These are phyloP conservation scores for Drosophila nigritarsus DNA, from an alignment of 2,888 invertebrate genomes.

Conservation along the genomic window DNA sequence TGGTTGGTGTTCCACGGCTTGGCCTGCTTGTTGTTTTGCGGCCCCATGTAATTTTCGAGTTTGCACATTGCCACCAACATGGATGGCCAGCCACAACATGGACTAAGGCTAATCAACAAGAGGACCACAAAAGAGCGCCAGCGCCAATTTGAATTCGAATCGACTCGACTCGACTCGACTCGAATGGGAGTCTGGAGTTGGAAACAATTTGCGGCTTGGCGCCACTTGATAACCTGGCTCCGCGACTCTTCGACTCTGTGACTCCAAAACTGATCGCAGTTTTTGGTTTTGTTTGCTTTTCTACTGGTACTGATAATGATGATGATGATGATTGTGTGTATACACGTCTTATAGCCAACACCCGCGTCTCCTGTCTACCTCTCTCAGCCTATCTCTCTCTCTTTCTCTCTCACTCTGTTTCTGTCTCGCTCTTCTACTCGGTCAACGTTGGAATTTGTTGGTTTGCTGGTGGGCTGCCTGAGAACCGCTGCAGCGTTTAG, in stretches of 20 bases:
- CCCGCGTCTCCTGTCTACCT: constrained; percentile 1
- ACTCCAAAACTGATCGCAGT: constrained; percentile 28
- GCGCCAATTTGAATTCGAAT: constrained; percentile 80
- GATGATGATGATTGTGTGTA: constrained; percentile 73
- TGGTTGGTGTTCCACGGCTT: constrained; percentile 35
- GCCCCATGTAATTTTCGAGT: constrained; percentile 80
- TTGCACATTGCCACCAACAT: constrained; percentile 82
- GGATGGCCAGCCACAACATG: constrained; percentile 60
- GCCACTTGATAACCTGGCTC: constrained; percentile 81
- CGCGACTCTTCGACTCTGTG: constrained; percentile 17
- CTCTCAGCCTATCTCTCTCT: constrained; percentile 1
- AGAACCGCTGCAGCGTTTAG: constrained; percentile 59
- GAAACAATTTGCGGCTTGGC: constrained; percentile 81
- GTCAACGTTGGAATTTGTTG: constrained; percentile 4
- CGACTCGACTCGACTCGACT: constrained; percentile 11
- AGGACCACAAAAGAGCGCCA: background rate
- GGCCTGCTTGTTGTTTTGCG: constrained; percentile 3
- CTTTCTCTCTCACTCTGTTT: background rate
- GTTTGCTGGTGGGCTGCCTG: constrained; percentile 46
- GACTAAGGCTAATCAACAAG: constrained; percentile 64
- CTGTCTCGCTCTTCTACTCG: background rate
- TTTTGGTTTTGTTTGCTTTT: constrained; percentile 59
- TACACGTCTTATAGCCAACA: constrained; percentile 8
- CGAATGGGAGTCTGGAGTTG: constrained; percentile 42
- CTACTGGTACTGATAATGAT: constrained; percentile 68